phyloP scores from a whole-genome alignment of 2,797 vertebrate genomes.

The Streptopelia turtur region DNA sequence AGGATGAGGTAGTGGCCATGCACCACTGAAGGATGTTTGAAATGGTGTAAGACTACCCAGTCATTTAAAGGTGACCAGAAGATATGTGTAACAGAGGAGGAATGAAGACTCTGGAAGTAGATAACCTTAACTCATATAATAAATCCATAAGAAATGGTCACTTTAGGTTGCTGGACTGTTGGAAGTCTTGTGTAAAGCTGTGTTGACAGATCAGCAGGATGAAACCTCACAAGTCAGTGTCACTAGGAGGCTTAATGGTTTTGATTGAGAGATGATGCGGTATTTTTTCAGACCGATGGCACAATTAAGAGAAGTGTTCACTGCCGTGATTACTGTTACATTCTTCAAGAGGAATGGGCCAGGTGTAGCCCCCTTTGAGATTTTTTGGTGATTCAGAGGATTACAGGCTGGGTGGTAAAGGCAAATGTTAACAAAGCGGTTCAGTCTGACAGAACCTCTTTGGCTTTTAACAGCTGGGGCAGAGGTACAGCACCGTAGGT shows the following conservation, averaged over 20 bases:
- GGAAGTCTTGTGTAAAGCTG: background rate
- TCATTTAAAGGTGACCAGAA: background rate
- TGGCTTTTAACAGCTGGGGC: background rate
- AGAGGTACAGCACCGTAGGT: background rate
- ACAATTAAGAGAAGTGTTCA: background rate
- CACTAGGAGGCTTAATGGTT: background rate
- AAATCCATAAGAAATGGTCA: background rate
- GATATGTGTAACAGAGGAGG: background rate
- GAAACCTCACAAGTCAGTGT: accelerated
- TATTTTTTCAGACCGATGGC: background rate
- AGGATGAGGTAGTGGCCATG: background rate
- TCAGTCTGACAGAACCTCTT: background rate
- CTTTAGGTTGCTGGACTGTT: background rate
- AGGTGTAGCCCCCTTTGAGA: background rate
- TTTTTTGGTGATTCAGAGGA: background rate
- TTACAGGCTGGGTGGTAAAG: background rate
- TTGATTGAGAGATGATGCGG: background rate
- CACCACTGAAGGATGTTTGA: background rate
- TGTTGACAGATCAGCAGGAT: background rate
- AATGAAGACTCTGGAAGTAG: background rate
- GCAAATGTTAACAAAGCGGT: background rate
- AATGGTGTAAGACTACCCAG: background rate
- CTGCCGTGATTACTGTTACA: background rate
- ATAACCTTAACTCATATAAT: background rate
- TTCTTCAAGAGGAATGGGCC: background rate